phyloP scores from a whole-genome alignment of 2,113 vertebrate genomes.

The Engraulis encrasicolus region DNA sequence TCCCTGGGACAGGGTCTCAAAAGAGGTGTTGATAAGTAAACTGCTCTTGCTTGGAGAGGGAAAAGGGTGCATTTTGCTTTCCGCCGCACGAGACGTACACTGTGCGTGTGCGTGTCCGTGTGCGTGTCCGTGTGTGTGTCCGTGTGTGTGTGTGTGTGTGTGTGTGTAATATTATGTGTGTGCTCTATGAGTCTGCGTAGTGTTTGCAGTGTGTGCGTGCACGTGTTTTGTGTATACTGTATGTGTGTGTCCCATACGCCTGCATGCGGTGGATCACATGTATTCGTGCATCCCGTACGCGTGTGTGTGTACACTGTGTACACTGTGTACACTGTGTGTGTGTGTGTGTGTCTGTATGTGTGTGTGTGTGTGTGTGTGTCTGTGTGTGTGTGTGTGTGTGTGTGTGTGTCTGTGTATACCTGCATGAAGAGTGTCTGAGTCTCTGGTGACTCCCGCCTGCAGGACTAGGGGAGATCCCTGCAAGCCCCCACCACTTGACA shows the following conservation, averaged over 20 bases:
- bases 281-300: too few species aligned
- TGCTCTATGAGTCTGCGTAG: neutral
- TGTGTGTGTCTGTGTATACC: neutral
- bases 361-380: neutral
- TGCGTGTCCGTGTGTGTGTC: neutral
- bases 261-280: too few species aligned
- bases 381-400: neutral
- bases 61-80: constrained; percentile 64
- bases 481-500: constrained; percentile 65
- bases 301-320: too few species aligned
- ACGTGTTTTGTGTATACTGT: neutral
- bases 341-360: neutral
- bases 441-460: constrained; percentile 52
- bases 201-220: too few species aligned
- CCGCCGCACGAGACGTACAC: constrained; percentile 60
- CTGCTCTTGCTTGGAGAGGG: constrained; percentile 52
- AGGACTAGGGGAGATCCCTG: constrained; percentile 51
- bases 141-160: neutral
- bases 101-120: constrained; percentile 18
- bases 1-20: constrained; percentile 63
- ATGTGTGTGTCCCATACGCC: too few species aligned
- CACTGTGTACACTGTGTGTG: constrained; percentile 45
- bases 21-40: constrained; percentile 70
- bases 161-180: neutral
- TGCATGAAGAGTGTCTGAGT: neutral